These are phyloP conservation scores for Hipparchia sbordonii DNA, from an alignment of 2,888 invertebrate genomes.

Conservation along the genomic window DNA sequence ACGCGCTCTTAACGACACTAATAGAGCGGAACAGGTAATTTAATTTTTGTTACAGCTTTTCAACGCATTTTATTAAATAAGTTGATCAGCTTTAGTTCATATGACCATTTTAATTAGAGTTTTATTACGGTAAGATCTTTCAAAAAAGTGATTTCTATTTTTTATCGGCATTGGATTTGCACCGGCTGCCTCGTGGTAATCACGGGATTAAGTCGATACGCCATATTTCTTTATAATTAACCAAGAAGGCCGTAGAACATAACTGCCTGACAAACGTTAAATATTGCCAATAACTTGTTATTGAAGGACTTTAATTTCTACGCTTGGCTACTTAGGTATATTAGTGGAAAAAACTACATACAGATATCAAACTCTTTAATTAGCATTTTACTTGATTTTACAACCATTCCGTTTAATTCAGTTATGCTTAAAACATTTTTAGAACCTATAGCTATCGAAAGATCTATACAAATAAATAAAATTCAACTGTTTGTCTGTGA, in stretches of 20 bases:
- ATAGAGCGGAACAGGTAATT: background rate
- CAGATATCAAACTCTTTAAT: no score
- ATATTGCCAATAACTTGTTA: background rate
- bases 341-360: no score
- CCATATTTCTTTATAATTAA: conserved; percentile 18
- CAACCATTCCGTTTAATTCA: no score
- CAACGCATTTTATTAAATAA: background rate
- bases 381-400: no score
- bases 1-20: background rate
- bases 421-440: no score
- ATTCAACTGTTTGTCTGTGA: no score
- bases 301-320: no score
- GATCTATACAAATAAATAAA: no score
- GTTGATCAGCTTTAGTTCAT: background rate
- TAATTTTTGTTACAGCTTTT: background rate
- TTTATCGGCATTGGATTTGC: conserved; percentile 24
- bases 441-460: no score
- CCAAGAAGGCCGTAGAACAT: conserved; percentile 1
- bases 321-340: no score
- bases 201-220: conserved; percentile 24
- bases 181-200: conserved; percentile 26
- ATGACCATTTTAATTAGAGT: background rate
- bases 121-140: background rate
- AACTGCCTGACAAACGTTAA: conserved; percentile 2
- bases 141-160: conserved; percentile 5